These are phyloP conservation scores for Deroplatys truncata DNA, from an alignment of 2,888 invertebrate species.

Conservation along the genomic window DNA sequence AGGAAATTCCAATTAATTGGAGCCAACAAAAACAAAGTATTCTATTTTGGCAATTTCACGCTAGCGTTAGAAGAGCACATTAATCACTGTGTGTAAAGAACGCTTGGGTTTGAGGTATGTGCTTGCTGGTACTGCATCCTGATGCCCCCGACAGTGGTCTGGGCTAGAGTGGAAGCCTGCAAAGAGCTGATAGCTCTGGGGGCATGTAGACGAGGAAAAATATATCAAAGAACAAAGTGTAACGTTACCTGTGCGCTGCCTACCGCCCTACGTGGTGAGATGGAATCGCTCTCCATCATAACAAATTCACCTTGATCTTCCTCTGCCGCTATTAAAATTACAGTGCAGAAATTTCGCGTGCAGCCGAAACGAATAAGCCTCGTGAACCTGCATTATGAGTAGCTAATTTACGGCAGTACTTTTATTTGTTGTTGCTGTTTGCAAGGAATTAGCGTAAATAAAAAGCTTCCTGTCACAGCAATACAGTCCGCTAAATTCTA, in stretches of 20 bases:
- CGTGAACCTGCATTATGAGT: neutral
- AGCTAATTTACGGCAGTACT: neutral
- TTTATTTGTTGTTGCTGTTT: neutral
- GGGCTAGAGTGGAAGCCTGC: neutral
- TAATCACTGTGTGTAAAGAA: neutral
- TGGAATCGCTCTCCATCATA: neutral
- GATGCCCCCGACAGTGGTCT: neutral
- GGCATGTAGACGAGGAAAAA: neutral
- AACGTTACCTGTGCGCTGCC: neutral
- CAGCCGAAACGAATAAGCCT: neutral
- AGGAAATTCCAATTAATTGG: too few species aligned
- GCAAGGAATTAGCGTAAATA: neutral
- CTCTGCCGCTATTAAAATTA: neutral
- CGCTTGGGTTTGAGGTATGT: neutral
- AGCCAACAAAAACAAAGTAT: too few species aligned
- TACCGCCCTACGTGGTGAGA: neutral
- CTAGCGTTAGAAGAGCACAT: too few species aligned
- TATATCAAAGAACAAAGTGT: neutral
- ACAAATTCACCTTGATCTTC: neutral
- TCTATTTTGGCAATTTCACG: too few species aligned
- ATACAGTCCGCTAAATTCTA: too few species aligned
- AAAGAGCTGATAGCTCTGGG: neutral
- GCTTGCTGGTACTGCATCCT: neutral
- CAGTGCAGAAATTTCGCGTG: neutral
- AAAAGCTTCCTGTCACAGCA: neutral